Evolutionary conservation across 2,113 vertebrate species (phyloP), one percentile per base, ranked within the genome.

Genomic region (Chloroceryle aenea): DNA sequence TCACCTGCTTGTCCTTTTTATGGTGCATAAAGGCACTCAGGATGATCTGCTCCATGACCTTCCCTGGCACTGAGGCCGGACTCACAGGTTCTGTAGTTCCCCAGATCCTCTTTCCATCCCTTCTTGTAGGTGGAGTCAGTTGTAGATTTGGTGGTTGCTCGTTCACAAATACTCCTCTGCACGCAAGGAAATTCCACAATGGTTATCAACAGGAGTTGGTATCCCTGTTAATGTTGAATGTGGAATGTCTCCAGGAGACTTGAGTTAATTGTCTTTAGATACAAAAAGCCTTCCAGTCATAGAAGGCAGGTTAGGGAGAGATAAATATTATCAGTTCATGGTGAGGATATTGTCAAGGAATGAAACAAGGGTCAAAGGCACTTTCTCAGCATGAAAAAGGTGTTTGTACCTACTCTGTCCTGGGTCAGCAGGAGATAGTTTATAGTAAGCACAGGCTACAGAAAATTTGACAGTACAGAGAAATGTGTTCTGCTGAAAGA

Each of bases 141-240:
- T 45, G 43, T 45, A 45, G 43, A 45, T 23, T 34, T 23, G 8
- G 0, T 34, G 38, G 14, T 53, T 62, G 15, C 34, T 83, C 53
- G 66, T 69, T 12, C 53, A 25, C 36, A 32, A 30, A 27, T 40
- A 13, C 25, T 84, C 10, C 14, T 62, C n/a, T 40, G 13, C 23
- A 13, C 67, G 48, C 20, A 64, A 79, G 88, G 56, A 62, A 78
- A 56, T 40, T 11, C 2, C 23, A 3, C 0, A 0, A 7, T 78
- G 25, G 27, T 62, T 62, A 58, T 27, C 53, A 69, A 17, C 14
- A 59, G 22, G 10, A 62, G 30, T 71, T 74, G 45, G 5, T 59
- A 7, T 78, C 32, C 63, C 20, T 48, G 9, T 63, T 87, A 56
- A 10, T 43, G 29, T 10, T 84, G n/a, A 16, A n/a, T 85, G 22